A percentile compares a stretch with the other conserved stretches of the same genome.
phyloP scores from a whole-genome alignment of 2,797 vertebrate species.

The Alauda arvensis region DNA sequence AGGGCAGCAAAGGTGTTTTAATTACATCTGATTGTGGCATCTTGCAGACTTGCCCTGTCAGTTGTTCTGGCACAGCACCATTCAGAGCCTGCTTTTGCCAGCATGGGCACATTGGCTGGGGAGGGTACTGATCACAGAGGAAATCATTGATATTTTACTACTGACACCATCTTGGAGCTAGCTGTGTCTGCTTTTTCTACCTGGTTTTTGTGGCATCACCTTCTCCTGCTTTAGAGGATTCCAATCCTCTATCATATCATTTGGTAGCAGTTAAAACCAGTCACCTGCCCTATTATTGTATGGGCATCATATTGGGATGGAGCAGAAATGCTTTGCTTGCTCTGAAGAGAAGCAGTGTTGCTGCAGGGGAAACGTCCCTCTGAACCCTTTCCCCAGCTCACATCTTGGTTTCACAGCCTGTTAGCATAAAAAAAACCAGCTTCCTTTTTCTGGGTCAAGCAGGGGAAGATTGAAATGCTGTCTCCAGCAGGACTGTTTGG shows the following conservation, averaged over 20 bases:
- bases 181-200: background rate
- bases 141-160: conserved; percentile 40
- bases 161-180: background rate
- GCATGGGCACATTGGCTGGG: conserved; percentile 14
- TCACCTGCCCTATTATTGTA: background rate
- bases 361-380: background rate
- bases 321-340: background rate
- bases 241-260: background rate
- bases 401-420: background rate
- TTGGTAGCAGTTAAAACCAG: background rate
- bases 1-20: conserved; percentile 61
- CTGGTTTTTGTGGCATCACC: background rate
- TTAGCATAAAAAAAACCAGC: background rate
- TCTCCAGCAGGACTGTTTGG: background rate
- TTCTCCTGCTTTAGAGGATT: background rate
- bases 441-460: background rate
- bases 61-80: conserved; percentile 38
- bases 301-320: background rate
- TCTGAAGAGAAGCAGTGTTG: background rate
- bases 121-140: conserved; percentile 41
- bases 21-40: conserved; percentile 63
- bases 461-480: background rate
- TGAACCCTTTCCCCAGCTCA: background rate
- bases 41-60: conserved; percentile 56
- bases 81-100: conserved; percentile 52